phyloP scores from a whole-genome alignment of 2,888 invertebrate species.

The Lepidocyrtoides sp. region DNA sequence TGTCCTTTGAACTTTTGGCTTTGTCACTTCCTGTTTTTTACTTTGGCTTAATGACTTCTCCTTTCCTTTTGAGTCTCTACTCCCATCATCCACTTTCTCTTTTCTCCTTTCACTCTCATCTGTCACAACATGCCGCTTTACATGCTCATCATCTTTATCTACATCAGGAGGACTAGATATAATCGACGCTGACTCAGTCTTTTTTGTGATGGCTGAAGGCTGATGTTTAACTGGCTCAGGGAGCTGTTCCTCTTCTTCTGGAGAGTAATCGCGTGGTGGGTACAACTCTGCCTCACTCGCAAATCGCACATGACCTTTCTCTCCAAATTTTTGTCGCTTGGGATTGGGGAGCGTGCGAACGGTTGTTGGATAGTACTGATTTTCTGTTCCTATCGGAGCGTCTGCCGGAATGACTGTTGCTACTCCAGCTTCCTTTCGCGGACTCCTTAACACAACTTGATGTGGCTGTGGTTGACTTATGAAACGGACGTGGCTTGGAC shows the following conservation, averaged over 20 bases:
- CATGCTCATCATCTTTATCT: neutral
- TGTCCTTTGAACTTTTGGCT: constrained; percentile 61
- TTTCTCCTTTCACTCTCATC: neutral
- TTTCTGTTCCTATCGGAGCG: constrained; percentile 73
- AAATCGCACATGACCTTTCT: constrained; percentile 75
- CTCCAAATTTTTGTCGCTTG: constrained; percentile 64
- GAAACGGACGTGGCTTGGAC: constrained; percentile 77
- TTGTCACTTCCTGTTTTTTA: constrained; percentile 21
- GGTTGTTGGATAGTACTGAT: constrained; percentile 65
- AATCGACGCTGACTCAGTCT: constrained; percentile 59
- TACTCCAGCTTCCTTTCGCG: constrained; percentile 78
- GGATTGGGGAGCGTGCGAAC: constrained; percentile 76
- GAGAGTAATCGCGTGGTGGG: constrained; percentile 62
- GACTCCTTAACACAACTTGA: constrained; percentile 76
- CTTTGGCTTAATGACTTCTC: constrained; percentile 29
- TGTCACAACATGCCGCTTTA: neutral
- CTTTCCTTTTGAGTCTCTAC: constrained; percentile 38
- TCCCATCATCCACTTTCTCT: constrained; percentile 38
- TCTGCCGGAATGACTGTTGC: constrained; percentile 79
- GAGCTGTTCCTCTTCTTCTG: constrained; percentile 55
- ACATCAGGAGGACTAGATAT: constrained; percentile 10
- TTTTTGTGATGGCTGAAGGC: constrained; percentile 3
- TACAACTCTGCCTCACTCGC: constrained; percentile 75
- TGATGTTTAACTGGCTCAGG: neutral
- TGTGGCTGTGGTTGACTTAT: constrained; percentile 78